phyloP scores from a whole-genome alignment of 1,140 invertebrate genomes.

The Aricia agestis region DNA sequence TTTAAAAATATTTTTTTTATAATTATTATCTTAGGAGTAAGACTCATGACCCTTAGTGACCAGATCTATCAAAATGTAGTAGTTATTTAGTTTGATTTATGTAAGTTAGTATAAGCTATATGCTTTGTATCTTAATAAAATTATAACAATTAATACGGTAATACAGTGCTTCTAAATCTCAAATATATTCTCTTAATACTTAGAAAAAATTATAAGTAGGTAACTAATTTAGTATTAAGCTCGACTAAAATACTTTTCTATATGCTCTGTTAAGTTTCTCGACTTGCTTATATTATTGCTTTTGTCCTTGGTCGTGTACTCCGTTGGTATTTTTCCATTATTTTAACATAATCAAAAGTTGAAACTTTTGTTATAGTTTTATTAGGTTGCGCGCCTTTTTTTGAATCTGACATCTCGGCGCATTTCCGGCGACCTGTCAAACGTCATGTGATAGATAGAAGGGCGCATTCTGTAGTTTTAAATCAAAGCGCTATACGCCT shows the following conservation, averaged over 20 bases:
- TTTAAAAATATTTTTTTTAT: too few relatives aligned
- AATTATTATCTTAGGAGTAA: neutral
- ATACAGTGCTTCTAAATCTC: too few relatives aligned
- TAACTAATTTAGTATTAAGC: neutral
- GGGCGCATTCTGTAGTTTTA: conserved; percentile 71
- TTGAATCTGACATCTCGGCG: conserved; percentile 66
- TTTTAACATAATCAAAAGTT: neutral
- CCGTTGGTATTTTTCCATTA: conserved; percentile 8
- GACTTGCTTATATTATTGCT: neutral
- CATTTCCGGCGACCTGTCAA: conserved; percentile 72
- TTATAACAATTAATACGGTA: too few relatives aligned
- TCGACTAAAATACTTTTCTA: neutral
- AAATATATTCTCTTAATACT: too few relatives aligned
- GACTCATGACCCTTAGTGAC: neutral
- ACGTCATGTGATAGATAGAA: conserved; percentile 75
- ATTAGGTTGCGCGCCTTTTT: conserved; percentile 58
- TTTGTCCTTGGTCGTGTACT: conserved; percentile 14
- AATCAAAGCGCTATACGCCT: conserved; percentile 67
- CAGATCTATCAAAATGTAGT: neutral
- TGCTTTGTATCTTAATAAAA: too few relatives aligned
- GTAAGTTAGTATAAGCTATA: neutral
- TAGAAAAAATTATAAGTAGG: too few relatives aligned
- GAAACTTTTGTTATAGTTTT: conserved; percentile 17
- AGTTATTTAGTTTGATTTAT: neutral
- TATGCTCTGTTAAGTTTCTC: conserved; percentile 2